Conservation (phyloP, 2,888 invertebrate genomes). For the Eupsilia transversa region DNA sequence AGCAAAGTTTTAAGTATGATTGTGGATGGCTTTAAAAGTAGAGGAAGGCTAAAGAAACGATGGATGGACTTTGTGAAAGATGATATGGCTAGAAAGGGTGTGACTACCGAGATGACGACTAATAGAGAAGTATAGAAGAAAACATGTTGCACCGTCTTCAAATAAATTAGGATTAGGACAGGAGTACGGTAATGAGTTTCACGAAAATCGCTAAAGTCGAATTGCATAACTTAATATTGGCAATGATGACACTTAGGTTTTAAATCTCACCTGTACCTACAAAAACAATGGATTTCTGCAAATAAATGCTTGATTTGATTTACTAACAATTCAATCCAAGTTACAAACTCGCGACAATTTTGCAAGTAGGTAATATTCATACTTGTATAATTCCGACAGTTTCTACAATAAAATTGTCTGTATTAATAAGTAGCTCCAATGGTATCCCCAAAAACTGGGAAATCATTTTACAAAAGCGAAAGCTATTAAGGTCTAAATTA, state of each 20-base stretch:
- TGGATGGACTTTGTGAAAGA: neutral
- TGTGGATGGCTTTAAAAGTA: neutral
- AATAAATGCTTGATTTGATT: too few relatives aligned
- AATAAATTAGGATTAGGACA: neutral
- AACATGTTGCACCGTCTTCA: neutral
- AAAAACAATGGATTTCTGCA: too few relatives aligned
- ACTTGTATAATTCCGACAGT: conserved; percentile 28
- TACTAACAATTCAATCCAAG: neutral
- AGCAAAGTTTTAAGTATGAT: neutral
- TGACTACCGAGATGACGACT: neutral
- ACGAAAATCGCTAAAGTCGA: neutral
- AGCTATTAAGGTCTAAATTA: conserved; percentile 71
- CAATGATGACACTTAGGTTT: too few relatives aligned
- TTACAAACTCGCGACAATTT: neutral
- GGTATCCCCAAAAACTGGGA: conserved; percentile 61
- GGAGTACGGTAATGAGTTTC: too few relatives aligned
- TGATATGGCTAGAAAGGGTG: neutral
- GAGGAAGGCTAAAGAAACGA: neutral
- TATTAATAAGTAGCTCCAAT: conserved; percentile 59
- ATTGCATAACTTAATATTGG: too few relatives aligned
- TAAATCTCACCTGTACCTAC: too few relatives aligned
- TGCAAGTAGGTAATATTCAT: conserved; percentile 10
- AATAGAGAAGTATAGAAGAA: neutral
- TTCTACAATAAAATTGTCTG: conserved; percentile 44
- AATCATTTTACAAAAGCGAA: conserved; percentile 73